Base-by-base conservation (phyloP, 2,888 invertebrate species). In the Brachyptera risi region DNA sequence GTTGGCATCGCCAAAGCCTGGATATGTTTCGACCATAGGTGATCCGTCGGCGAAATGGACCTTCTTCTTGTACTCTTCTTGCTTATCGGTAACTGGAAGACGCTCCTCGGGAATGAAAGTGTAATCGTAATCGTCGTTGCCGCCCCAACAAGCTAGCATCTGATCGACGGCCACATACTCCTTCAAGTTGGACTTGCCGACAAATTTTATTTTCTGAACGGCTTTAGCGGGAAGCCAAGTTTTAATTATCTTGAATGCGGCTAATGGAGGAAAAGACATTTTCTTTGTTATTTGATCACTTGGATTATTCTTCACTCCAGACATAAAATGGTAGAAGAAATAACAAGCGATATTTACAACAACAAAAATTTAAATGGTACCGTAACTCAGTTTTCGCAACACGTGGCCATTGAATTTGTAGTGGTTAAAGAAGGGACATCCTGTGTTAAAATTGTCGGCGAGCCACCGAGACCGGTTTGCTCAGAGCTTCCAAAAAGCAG, bases 161-260 rank as follows among this genome's bases (percentile, higher is more conserved):
- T 92, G 86, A 64, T 90, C 88, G 0, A 83, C 80, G 56, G 85
- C 76, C 1, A 96, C 87, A 71, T 82, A 86, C 15, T 88, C 88
- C 64, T 84, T 84, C 50, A 96, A 77, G 15, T 80, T 84, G 63
- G 85, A 84, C 72, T 89, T 90, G 59, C 82, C 83, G 0, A 92
- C 82, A 76, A 93, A 90, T 74, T 91, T 93, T 73, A 96, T 89
- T 75, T 87, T 87, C 70, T 92, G 88, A 19, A 93, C 88, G 11
- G 93, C 94, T 74, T 91, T 90, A 0, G 92, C 86, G 1, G 94
- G 95, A 58, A 97, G 74, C 78, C 94, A 82, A 0, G 86, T 79
- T 75, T 94, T 96, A 7, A 96, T 88, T 44, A 96, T 83, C 77
- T 90, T 94, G 76, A 96, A 96, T 0, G 92, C 92, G 65, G 96